Base-by-base conservation (phyloP, 1,140 invertebrate species). In the Drosophila kanapiae region DNA sequence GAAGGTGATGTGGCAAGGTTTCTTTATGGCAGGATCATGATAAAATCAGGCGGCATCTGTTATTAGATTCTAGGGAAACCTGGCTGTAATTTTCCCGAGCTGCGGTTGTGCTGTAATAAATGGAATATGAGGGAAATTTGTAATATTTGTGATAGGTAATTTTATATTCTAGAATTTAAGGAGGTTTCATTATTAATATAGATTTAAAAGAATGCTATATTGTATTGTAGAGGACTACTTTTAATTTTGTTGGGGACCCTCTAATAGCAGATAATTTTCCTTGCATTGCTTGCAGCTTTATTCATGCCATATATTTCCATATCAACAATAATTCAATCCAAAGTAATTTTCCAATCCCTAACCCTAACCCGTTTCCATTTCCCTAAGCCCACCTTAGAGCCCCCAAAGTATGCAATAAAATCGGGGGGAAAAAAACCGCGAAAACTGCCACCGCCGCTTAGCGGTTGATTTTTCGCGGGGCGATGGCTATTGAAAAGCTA, bases 401-500 rank as follows among this genome's bases (percentile, higher is more conserved):
- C 58, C 11, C 29, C 23, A 72, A 68, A 82, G 58, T 57, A 68
- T 42, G 78, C 72, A 54, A 67, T 70, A 65, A 76, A 53, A 18
- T 23, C 23, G 23, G 23, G 1, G 1, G 31, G 27, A 18, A 5
- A 27, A 38, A 27, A 42, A 14, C 27, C 51, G 60, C 38, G 31
- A 53, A 77, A 77, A 58, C 14, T 14, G 29, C 29, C 56, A 64
- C 53, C 62, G 47, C 23, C 18, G 71, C 35, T 80, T 84, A 58
- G 68, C 47, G 74, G 68, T 78, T 40, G 67, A 72, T 72, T 72
- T 60, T 56, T 38, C 53, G 53, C 18, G 45, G 16, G 45, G 16
- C 9, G 14, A 38, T 27, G 38, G 59, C 62, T 51, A 74, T 78
- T 85, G 82, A 85, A 81, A 75, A 63, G 35, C 65, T 37, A 27